Base-by-base conservation (phyloP, 2,113 vertebrate genomes). In the Puffinus mauretanicus region DNA sequence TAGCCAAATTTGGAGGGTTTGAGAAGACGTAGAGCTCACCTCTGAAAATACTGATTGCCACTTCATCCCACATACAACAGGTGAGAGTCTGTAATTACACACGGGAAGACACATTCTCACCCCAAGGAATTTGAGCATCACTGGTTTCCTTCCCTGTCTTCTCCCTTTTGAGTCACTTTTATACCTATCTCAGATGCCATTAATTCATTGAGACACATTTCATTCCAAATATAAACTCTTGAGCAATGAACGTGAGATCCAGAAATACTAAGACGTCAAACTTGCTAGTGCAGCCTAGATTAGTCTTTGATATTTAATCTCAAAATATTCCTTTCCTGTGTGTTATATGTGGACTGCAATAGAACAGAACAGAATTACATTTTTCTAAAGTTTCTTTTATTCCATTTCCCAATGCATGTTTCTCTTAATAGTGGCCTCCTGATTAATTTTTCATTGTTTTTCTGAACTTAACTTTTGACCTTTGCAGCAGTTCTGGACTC, bases 201-300 rank as follows among this genome's bases (percentile, higher is more conserved):
- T 42, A 86, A 79, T 84, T 75, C 11, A 40, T 25, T 95, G 91
- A 95, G 66, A 97, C 91, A 93, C 51, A 88, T 62, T 94, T 84
- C n/a, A 7, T 91, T 94, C 91, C 66, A 95, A 90, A 87, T 94
- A 95, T 89, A 96, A 91, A 47, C 22, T 73, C 40, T 11, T 42
- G 40, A 91, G 88, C 47, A 94, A 42, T 72, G 77, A 83, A 86
- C 82, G 61, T 52, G 61, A 91, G 69, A 87, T 91, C 80, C 73
- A 61, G n/a, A 94, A 96, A 91, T 85, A 85, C 46, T 72, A n/a
- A 86, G 42, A 81, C 92, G 91, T 82, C 61, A 94, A 95, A 77
- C 51, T 85, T 79, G 11, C 22, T 82, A 64, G 34, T 46, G 30
- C 30, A 49, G 54, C 16, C 36, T 67, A 76, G 16, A 67, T 91